Evolutionary conservation across 2,113 vertebrate species (phyloP).

Genomic region (Ammodytes marinus): DNA sequence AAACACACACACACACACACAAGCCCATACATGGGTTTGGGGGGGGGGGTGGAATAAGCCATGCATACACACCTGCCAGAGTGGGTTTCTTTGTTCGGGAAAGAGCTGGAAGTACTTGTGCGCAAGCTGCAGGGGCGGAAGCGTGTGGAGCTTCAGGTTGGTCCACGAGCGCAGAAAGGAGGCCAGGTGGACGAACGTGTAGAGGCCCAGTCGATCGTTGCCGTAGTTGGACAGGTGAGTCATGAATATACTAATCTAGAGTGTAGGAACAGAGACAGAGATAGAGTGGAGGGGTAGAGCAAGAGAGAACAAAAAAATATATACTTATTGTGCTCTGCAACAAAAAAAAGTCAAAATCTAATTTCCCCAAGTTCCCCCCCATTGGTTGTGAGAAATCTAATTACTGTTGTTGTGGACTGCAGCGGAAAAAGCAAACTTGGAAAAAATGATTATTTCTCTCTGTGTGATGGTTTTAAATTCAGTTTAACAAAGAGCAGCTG

Average conservation of each 20-base stretch:
- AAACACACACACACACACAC: slow-evolving; percentile 1
- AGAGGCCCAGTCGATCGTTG: slow-evolving; percentile 95
- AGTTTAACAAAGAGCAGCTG: slow-evolving; percentile 31
- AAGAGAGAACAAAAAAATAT: background rate
- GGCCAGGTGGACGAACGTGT: slow-evolving; percentile 95
- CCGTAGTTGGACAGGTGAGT: slow-evolving; percentile 98
- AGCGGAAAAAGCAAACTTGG: slow-evolving; percentile 52
- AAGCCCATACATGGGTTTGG: slow-evolving; percentile 7
- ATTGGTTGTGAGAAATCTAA: slow-evolving; percentile 61
- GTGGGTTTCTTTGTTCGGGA: slow-evolving; percentile 94
- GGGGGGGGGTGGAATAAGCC: background rate
- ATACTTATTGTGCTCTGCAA: slow-evolving; percentile 37
- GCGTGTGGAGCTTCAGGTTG: slow-evolving; percentile 92
- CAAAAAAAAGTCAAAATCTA: slow-evolving; percentile 59
- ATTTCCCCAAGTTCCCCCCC: slow-evolving; percentile 45
- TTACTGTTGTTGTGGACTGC: slow-evolving; percentile 47
- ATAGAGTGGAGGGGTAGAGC: background rate
- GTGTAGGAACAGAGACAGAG: slow-evolving; percentile 31
- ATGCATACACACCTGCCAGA: slow-evolving; percentile 92
- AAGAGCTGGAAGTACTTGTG: slow-evolving; percentile 96
- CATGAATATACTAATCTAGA: slow-evolving; percentile 97
- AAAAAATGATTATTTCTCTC: slow-evolving; percentile 48
- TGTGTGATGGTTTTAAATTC: slow-evolving; percentile 36
- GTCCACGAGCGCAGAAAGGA: slow-evolving; percentile 95
- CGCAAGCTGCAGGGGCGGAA: slow-evolving; percentile 92